A percentile compares a stretch with the other conserved stretches of the same genome.
Conservation (phyloP, 2,113 vertebrate species). For the Psammodynastes pulverulentus region DNA sequence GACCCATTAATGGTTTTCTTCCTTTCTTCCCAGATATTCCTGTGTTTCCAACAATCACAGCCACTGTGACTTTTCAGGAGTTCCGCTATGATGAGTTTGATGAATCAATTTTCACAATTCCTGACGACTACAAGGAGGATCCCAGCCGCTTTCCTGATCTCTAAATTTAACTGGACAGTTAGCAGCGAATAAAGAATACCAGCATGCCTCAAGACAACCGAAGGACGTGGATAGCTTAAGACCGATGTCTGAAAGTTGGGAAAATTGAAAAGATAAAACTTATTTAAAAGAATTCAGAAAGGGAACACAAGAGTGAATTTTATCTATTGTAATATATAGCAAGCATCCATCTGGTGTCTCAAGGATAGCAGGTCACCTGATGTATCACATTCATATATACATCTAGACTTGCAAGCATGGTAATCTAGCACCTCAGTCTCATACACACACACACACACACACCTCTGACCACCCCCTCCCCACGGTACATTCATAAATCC, state of each 20-base stretch:
- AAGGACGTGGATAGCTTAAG: conserved; percentile 10
- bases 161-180: conserved; percentile 61
- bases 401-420: conserved; percentile 46
- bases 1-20: accelerated
- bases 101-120: conserved; percentile 87
- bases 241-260: not conserved
- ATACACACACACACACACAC: not conserved
- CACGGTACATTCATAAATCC: conserved; percentile 50
- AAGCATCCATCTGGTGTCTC: conserved; percentile 39
- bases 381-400: conserved; percentile 54
- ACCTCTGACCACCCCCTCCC: not conserved
- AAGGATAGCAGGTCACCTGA: conserved; percentile 46
- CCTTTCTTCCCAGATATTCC: conserved; percentile 82
- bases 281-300: conserved; percentile 35
- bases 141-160: conserved; percentile 97
- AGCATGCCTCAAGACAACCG: not conserved
- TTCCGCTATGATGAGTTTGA: conserved; percentile 94
- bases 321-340: not conserved
- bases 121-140: conserved; percentile 95
- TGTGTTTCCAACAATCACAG: conserved; percentile 97
- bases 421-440: conserved; percentile 44
- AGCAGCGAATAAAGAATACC: not conserved
- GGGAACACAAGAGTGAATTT: conserved; percentile 38
- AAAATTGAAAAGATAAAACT: conserved; percentile 35
- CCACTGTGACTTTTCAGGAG: conserved; percentile 99